A percentile compares a stretch with the other conserved stretches of the same genome.
Evolutionary conservation across 2,797 vertebrate species (phyloP).

Genomic region (Chiroxiphia lanceolata): DNA sequence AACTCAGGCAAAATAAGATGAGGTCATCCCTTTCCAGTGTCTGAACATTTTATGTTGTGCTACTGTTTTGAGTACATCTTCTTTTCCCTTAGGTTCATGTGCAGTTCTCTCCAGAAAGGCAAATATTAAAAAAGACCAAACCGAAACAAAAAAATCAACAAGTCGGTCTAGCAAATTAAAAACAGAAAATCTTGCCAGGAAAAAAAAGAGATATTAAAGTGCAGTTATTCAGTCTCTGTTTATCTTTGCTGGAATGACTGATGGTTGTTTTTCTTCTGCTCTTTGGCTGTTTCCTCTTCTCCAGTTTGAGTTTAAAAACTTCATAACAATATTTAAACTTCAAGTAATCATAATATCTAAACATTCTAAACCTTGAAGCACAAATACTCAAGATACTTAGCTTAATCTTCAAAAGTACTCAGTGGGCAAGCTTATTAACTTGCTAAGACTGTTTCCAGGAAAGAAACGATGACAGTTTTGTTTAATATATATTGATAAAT

Average conservation of each 20-base stretch:
- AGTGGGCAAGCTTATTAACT: not conserved
- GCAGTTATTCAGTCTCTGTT: conserved; percentile 33
- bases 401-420: not conserved
- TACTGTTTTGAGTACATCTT: conserved; percentile 33
- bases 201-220: not conserved
- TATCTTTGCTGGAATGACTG: conserved; percentile 42
- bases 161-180: conserved; percentile 32
- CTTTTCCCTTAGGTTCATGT: conserved; percentile 5
- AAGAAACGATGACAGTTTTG: not conserved
- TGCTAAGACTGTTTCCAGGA: not conserved
- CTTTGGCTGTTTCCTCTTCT: conserved; percentile 37
- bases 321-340: conserved; percentile 16
- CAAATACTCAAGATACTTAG: not conserved
- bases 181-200: conserved; percentile 31
- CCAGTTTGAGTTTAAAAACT: conserved; percentile 45
- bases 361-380: conserved; percentile 23
- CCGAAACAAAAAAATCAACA: not conserved
- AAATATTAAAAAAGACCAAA: not conserved
- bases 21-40: not conserved
- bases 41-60: conserved; percentile 51
- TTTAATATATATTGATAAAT: not conserved
- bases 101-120: not conserved
- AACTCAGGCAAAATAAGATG: conserved; percentile 10
- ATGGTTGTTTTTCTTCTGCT: conserved; percentile 54
- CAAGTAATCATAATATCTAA: conserved; percentile 33